Conservation (phyloP, 92 coral and sea anemone species). For the Palythoa grandiflora region DNA sequence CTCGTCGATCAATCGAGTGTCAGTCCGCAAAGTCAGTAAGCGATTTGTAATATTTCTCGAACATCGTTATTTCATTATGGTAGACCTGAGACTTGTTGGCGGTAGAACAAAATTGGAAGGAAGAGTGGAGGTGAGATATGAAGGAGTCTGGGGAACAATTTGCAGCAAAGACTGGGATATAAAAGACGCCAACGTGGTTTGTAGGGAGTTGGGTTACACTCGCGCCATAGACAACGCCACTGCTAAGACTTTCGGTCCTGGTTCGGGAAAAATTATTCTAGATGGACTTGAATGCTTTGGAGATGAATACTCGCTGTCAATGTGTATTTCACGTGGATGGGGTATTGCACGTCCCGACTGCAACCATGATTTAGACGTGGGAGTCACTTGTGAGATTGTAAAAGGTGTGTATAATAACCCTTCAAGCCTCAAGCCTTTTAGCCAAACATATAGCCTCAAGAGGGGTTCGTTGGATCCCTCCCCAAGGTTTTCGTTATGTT, state of each 20-base stretch:
- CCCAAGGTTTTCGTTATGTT: too few species aligned
- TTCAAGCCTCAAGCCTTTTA: too few species aligned
- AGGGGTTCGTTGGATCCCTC: too few species aligned
- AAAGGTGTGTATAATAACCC: neutral
- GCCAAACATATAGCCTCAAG: too few species aligned
- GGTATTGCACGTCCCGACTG: constrained; percentile 25
- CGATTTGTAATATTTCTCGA: neutral
- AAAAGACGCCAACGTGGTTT: constrained; percentile 26
- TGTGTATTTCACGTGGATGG: constrained; percentile 27
- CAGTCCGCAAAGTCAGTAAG: too few species aligned
- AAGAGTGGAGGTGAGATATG: constrained; percentile 24
- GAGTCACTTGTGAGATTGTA: constrained; percentile 17
- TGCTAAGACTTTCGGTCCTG: constrained; percentile 32
- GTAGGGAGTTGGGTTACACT: constrained; percentile 29
- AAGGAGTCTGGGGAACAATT: constrained; percentile 47
- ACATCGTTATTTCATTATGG: neutral
- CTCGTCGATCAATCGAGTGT: too few species aligned
- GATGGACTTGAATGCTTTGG: constrained; percentile 23
- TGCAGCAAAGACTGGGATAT: constrained; percentile 43
- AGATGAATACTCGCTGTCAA: constrained; percentile 22
- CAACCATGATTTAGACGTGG: constrained; percentile 21
- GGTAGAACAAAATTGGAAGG: constrained; percentile 47
- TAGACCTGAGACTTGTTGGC: constrained; percentile 33
- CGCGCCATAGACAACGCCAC: constrained; percentile 42
- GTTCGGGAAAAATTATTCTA: constrained; percentile 20